Conservation (phyloP, 2,797 vertebrate species). For the Malacoctenus gilli region DNA sequence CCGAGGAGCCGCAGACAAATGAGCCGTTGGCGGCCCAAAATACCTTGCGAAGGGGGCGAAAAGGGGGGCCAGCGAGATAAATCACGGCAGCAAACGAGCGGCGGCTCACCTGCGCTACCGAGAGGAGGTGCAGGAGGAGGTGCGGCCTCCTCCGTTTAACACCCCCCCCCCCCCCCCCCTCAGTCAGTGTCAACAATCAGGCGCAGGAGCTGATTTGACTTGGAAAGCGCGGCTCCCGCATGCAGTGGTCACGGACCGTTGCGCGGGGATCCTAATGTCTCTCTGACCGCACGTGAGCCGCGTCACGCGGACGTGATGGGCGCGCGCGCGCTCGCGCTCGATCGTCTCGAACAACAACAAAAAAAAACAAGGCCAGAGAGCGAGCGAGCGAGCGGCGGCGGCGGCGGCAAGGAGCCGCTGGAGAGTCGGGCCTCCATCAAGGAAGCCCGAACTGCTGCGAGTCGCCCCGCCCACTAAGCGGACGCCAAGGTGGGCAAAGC, state of each 20-base stretch:
- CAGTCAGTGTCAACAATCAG: constrained; percentile 75
- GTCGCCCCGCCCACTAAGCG: too few relatives aligned
- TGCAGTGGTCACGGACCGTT: constrained; percentile 87
- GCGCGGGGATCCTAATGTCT: constrained; percentile 77
- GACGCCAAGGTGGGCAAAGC: too few relatives aligned
- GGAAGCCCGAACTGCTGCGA: too few relatives aligned
- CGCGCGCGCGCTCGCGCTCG: too few relatives aligned
- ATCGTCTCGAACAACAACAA: too few relatives aligned
- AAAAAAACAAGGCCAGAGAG: too few relatives aligned
- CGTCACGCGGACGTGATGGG: constrained; percentile 71
- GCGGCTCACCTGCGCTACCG: constrained; percentile 51
- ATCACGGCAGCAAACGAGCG: too few relatives aligned
- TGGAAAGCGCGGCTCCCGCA: constrained; percentile 82
- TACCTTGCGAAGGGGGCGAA: constrained; percentile 34
- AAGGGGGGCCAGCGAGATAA: too few relatives aligned
- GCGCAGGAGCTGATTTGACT: constrained; percentile 83
- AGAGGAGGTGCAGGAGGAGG: constrained; percentile 11
- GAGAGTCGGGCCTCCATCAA: too few relatives aligned
- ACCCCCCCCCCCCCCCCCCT: constrained; percentile 44
- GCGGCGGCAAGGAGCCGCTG: too few relatives aligned
- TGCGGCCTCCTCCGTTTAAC: constrained; percentile 51
- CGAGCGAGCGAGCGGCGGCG: too few relatives aligned
- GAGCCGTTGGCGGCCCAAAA: constrained; percentile 45
- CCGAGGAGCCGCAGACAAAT: too few relatives aligned
- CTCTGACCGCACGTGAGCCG: constrained; percentile 80